phyloP scores from a whole-genome alignment of 2,888 invertebrate species.

The Microdon myrmicae region DNA sequence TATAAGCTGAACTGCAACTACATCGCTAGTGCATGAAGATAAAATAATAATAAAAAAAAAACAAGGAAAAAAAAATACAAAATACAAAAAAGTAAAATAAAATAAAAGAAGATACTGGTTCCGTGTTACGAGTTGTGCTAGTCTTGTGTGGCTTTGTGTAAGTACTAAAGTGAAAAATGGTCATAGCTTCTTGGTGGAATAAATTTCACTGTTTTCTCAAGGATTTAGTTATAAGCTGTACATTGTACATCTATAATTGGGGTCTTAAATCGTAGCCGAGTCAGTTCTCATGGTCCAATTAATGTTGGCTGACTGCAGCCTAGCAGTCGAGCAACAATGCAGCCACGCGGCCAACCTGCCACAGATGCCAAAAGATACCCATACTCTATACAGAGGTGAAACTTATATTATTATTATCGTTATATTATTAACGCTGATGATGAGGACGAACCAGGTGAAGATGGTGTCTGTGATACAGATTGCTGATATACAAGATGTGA shows the following conservation, averaged over 20 bases:
- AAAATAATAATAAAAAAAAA: slow-evolving; percentile 2
- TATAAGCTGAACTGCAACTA: slow-evolving; percentile 40
- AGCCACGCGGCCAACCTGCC: too few relatives aligned
- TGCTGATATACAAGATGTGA: not conserved
- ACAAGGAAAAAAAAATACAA: slow-evolving; percentile 23
- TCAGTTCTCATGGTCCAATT: slow-evolving; percentile 47
- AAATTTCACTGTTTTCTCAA: slow-evolving; percentile 49
- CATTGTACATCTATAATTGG: slow-evolving; percentile 22
- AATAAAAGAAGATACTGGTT: too few relatives aligned
- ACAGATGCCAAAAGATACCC: slow-evolving; percentile 24
- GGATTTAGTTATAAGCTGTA: slow-evolving; percentile 25
- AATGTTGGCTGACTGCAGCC: slow-evolving; percentile 12
- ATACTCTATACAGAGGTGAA: slow-evolving; percentile 32
- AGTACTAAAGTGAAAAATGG: slow-evolving; percentile 46
- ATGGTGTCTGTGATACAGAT: slow-evolving; percentile 28
- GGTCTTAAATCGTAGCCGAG: slow-evolving; percentile 25
- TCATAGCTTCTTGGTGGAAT: slow-evolving; percentile 38
- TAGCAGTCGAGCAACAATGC: too few relatives aligned
- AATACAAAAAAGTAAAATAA: too few relatives aligned
- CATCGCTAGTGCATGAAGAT: slow-evolving; percentile 24
- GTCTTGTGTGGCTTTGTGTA: slow-evolving; percentile 20
- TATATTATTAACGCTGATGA: slow-evolving; percentile 1
- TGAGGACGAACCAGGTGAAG: slow-evolving; percentile 37
- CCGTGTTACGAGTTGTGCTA: slow-evolving; percentile 41
- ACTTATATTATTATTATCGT: slow-evolving; percentile 9